A percentile compares a stretch with the other conserved stretches of the same genome.
phyloP scores from a whole-genome alignment of 2,797 vertebrate genomes.

The Buceros bicornis region DNA sequence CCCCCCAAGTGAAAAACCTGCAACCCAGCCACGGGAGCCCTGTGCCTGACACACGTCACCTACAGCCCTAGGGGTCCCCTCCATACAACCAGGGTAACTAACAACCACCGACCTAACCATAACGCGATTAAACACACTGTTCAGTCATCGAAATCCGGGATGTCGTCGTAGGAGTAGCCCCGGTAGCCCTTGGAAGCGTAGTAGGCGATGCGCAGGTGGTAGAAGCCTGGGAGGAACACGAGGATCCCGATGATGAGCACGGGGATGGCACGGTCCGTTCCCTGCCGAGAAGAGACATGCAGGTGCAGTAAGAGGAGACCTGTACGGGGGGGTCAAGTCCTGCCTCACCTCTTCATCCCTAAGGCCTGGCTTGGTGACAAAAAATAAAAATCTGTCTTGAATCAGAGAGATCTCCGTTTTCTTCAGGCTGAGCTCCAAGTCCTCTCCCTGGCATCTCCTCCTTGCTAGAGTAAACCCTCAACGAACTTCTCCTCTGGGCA shows the following conservation, averaged over 20 bases:
- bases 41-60: accelerated
- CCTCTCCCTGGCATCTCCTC: background rate
- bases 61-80: background rate
- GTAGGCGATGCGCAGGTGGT: conserved; percentile 95
- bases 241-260: conserved; percentile 96
- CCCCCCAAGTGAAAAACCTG: background rate
- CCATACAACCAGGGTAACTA: background rate
- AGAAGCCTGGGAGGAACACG: conserved; percentile 96
- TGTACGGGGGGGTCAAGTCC: accelerated
- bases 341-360: background rate
- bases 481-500: background rate
- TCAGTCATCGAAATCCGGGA: conserved; percentile 97
- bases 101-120: background rate
- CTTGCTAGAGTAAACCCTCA: background rate
- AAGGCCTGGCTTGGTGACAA: background rate
- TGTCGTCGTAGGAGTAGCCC: conserved; percentile 97
- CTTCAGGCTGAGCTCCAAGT: background rate
- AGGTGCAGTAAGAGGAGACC: accelerated
- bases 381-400: background rate
- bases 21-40: background rate
- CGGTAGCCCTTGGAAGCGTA: conserved; percentile 93
- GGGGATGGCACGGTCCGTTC: conserved; percentile 90
- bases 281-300: conserved; percentile 72
- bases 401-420: background rate
- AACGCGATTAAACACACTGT: accelerated